Percentiles rank a stretch among this genome's conserved stretches.
phyloP scores from a whole-genome alignment of 1,140 invertebrate species.

The Drosophila nikananu region DNA sequence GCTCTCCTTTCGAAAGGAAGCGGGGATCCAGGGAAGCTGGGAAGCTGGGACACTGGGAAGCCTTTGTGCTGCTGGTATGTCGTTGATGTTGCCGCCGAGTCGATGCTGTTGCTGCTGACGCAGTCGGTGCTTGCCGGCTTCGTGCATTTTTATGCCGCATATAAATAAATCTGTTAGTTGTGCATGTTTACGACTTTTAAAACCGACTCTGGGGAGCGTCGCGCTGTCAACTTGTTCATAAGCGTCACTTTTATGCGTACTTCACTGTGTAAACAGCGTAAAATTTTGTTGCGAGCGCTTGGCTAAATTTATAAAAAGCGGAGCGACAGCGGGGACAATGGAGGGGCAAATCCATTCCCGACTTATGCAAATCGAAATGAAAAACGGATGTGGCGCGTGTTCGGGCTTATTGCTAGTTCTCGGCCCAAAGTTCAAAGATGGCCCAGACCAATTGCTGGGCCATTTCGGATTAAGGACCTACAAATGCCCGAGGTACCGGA shows the following conservation, averaged over 20 bases:
- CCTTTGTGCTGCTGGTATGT: constrained; percentile 49
- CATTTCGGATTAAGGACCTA: constrained; percentile 58
- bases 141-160: constrained; percentile 83
- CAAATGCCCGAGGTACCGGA: constrained; percentile 5
- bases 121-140: constrained; percentile 36
- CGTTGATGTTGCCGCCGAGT: constrained; percentile 9
- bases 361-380: constrained; percentile 76
- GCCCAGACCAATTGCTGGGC: constrained; percentile 58
- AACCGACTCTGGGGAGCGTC: constrained; percentile 55
- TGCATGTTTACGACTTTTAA: constrained; percentile 84
- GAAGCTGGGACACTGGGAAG: background rate
- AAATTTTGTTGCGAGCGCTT: constrained; percentile 72
- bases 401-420: constrained; percentile 35
- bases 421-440: constrained; percentile 13
- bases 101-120: constrained; percentile 27
- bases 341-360: constrained; percentile 35
- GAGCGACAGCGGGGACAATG: background rate
- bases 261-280: constrained; percentile 82
- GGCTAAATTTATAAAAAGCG: constrained; percentile 47
- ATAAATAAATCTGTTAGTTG: constrained; percentile 84
- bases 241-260: constrained; percentile 82
- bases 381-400: constrained; percentile 35
- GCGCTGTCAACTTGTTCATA: constrained; percentile 71
- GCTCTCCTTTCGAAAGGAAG: constrained; percentile 17
- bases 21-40: background rate